Percentiles rank a stretch among this genome's conserved stretches.
Conservation (phyloP, 2,113 vertebrate genomes). For the Limnothrissa miodon region DNA sequence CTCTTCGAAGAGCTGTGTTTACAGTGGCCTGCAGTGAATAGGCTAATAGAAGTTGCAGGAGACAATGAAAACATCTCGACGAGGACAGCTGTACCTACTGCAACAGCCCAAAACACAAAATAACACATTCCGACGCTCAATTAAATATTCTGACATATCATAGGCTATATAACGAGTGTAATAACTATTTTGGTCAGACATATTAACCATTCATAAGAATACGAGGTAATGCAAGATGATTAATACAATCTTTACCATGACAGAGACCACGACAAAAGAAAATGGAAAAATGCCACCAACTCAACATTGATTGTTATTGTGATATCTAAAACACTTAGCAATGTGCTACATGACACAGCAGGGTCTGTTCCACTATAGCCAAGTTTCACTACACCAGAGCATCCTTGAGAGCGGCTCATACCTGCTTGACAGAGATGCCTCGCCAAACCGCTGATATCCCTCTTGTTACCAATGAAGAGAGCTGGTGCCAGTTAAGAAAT, state of each 20-base stretch:
- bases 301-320: not conserved
- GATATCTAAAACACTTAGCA: not conserved
- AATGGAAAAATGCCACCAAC: not conserved
- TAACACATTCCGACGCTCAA: not conserved
- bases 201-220: not conserved
- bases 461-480: not conserved
- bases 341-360: conserved; percentile 1
- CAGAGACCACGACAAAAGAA: not conserved
- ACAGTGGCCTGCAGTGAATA: not conserved
- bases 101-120: not conserved
- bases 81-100: not conserved
- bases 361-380: conserved; percentile 4
- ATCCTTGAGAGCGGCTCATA: conserved; percentile 46
- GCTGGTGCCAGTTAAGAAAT: not conserved
- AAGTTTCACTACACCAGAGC: conserved; percentile 29
- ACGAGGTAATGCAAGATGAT: not conserved
- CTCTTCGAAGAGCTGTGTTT: not conserved
- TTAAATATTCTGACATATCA: not conserved
- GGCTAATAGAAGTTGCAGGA: conserved; percentile 7
- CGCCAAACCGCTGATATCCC: conserved; percentile 6
- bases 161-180: not conserved
- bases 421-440: conserved; percentile 38
- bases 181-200: not conserved
- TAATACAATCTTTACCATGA: not conserved
- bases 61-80: conserved; percentile 4